These are phyloP conservation scores for Trachelus iudaicus DNA, from an alignment of 2,888 invertebrate species.

Conservation along the genomic window DNA sequence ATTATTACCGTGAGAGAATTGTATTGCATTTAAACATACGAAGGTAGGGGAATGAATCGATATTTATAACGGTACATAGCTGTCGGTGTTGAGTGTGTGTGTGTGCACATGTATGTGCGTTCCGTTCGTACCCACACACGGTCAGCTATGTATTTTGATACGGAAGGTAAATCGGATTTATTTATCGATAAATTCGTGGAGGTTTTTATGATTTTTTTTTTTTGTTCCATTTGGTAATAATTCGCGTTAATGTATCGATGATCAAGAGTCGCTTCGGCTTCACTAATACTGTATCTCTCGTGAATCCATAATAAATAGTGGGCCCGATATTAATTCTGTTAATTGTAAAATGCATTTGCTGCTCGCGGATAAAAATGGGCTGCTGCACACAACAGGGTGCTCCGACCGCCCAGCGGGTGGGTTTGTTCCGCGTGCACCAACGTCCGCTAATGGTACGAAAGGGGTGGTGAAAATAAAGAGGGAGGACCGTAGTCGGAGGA, in stretches of 20 bases:
- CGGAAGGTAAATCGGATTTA: slow-evolving; percentile 33
- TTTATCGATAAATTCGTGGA: background rate
- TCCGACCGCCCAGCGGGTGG: slow-evolving; percentile 9
- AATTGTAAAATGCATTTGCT: slow-evolving; percentile 39
- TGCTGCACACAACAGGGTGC: background rate
- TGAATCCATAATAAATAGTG: slow-evolving; percentile 44
- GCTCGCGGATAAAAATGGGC: slow-evolving; percentile 18
- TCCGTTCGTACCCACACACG: slow-evolving; percentile 53
- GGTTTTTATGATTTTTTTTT: background rate
- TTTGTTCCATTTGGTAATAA: background rate
- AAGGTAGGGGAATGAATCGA: slow-evolving; percentile 39
- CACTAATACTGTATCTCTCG: background rate
- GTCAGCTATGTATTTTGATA: slow-evolving; percentile 56
- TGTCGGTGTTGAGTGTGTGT: slow-evolving; percentile 44
- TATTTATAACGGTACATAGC: slow-evolving; percentile 21
- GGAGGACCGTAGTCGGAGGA: slow-evolving; percentile 15
- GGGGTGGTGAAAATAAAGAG: slow-evolving; percentile 49
- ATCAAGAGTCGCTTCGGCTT: background rate
- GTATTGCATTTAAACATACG: background rate
- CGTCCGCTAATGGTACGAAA: slow-evolving; percentile 50
- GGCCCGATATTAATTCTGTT: slow-evolving; percentile 55
- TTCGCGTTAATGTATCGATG: background rate
- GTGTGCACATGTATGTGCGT: slow-evolving; percentile 53
- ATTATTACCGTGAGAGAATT: background rate
- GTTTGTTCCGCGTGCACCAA: slow-evolving; percentile 23